These are phyloP conservation scores for Orchesella flavescens DNA, from an alignment of 2,888 invertebrate species.

Conservation along the genomic window DNA sequence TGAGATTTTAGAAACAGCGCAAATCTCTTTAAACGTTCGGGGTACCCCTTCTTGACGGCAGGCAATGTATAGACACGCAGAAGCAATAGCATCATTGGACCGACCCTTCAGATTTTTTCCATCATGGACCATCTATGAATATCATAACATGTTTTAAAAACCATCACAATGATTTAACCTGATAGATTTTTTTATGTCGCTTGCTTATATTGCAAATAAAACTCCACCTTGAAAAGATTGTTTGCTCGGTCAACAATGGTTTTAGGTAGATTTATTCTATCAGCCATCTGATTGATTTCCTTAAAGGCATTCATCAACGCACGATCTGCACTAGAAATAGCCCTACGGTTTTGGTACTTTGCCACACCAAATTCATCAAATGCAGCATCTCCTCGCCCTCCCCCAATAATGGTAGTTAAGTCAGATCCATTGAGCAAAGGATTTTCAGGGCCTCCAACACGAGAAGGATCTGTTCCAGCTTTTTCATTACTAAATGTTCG, in stretches of 20 bases:
- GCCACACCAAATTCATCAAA: conserved; percentile 87
- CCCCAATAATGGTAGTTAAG: conserved; percentile 94
- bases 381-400: conserved; percentile 83
- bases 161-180: neutral
- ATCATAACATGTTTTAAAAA: neutral
- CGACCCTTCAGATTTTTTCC: conserved; percentile 96
- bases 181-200: too few species aligned
- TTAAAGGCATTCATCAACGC: conserved; percentile 96
- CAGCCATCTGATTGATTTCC: conserved; percentile 98
- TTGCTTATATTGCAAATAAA: too few species aligned
- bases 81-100: conserved; percentile 98
- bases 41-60: conserved; percentile 99
- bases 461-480: conserved; percentile 96
- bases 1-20: conserved; percentile 98
- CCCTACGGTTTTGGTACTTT: conserved; percentile 80
- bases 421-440: conserved; percentile 95
- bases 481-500: conserved; percentile 99
- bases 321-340: conserved; percentile 96
- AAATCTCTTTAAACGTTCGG: conserved; percentile 99
- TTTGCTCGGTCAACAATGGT: conserved; percentile 98
- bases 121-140: conserved; percentile 83
- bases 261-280: conserved; percentile 95
- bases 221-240: conserved; percentile 96
- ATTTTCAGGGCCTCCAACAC: conserved; percentile 99
- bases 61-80: conserved; percentile 98